Evolutionary conservation across 2,888 invertebrate genomes (phyloP).

Genomic region (Melanophora roralis): DNA sequence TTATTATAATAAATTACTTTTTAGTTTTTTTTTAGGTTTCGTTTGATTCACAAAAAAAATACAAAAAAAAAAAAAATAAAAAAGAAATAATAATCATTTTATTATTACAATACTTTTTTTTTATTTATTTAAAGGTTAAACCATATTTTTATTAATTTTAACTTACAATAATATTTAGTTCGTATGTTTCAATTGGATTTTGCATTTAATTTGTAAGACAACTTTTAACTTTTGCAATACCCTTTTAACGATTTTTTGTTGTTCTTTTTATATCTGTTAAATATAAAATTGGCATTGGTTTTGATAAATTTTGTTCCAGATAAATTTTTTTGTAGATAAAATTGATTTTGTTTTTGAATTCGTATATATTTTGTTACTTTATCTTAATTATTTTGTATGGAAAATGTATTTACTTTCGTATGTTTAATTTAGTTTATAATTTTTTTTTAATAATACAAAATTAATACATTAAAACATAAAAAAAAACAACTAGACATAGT

Average conservation of each 20-base stretch:
- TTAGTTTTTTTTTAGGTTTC: conserved; percentile 53
- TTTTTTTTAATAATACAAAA: conserved; percentile 65
- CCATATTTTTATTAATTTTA: conserved; percentile 44
- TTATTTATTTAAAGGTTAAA: conserved; percentile 60
- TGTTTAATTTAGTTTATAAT: conserved; percentile 60
- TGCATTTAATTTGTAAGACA: conserved; percentile 47
- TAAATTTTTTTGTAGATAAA: conserved; percentile 38
- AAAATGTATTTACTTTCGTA: conserved; percentile 57
- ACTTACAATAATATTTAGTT: conserved; percentile 55
- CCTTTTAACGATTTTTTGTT: conserved; percentile 37
- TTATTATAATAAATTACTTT: conserved; percentile 51
- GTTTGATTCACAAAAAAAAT: conserved; percentile 59
- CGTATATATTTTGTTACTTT: conserved; percentile 12
- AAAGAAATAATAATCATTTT: conserved; percentile 44
- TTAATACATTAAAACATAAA: conserved; percentile 70
- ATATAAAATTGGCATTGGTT: conserved; percentile 52
- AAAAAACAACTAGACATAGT: conserved; percentile 77
- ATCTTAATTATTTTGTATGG: conserved; percentile 38
- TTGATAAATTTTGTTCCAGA: conserved; percentile 40
- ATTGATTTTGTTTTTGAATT: background rate
- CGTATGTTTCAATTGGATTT: conserved; percentile 37
- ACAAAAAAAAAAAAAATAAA: conserved; percentile 46
- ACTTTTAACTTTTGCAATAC: conserved; percentile 61
- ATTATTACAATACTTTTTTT: conserved; percentile 42
- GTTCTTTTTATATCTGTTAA: no score